Conservation (phyloP, 2,888 invertebrate genomes). For the Eurytoma californica region DNA sequence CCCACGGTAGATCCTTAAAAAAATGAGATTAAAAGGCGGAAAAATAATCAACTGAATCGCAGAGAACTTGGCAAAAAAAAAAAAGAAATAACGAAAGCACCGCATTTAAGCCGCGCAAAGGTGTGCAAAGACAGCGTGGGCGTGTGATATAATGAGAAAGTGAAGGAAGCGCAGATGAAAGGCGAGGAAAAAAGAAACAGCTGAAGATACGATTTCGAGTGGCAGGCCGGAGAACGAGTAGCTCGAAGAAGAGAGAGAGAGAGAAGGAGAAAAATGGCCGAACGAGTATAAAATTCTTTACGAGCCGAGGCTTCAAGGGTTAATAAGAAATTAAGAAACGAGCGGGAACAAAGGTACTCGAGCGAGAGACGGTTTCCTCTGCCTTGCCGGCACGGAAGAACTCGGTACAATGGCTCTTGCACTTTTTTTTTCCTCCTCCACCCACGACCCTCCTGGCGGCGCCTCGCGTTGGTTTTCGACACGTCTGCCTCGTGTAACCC, state of each 20-base stretch:
- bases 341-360: constrained; percentile 32
- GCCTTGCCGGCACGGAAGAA: background rate
- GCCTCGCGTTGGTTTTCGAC: constrained; percentile 13
- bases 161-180: background rate
- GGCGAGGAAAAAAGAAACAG: background rate
- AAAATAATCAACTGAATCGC: background rate
- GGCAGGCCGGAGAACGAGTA: background rate
- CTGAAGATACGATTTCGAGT: background rate
- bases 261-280: background rate
- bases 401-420: background rate
- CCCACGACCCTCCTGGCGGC: background rate
- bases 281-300: constrained; percentile 19
- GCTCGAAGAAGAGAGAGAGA: background rate
- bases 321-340: constrained; percentile 43
- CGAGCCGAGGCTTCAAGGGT: constrained; percentile 15
- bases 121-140: background rate
- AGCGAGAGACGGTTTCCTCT: background rate
- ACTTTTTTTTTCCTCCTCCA: constrained; percentile 1
- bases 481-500: background rate
- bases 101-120: background rate
- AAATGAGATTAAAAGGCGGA: background rate
- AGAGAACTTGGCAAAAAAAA: background rate
- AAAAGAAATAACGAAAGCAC: background rate
- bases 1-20: too few relatives aligned
- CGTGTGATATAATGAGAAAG: constrained; percentile 29